These are phyloP conservation scores for Pogonognathellus flavescens DNA, from an alignment of 1,140 invertebrate species.

Conservation along the genomic window DNA sequence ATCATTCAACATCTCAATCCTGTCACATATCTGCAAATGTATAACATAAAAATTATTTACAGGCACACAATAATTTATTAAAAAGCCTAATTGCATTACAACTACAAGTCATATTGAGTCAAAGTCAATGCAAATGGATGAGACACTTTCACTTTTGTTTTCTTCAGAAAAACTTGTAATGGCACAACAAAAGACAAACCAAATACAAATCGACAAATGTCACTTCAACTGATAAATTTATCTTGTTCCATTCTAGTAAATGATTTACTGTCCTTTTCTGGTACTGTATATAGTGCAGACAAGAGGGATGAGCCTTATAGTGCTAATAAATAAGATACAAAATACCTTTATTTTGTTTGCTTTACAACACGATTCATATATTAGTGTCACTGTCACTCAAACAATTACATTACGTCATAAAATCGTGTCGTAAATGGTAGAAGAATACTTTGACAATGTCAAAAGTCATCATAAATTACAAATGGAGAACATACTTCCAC, in stretches of 20 bases:
- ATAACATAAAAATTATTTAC: no score
- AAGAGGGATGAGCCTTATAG: no score
- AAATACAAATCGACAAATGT: slow-evolving; percentile 18
- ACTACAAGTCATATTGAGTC: neutral
- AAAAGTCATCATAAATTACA: no score
- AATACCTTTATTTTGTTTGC: neutral
- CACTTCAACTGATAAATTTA: neutral
- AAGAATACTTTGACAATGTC: neutral
- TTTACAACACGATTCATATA: neutral
- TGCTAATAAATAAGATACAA: no score
- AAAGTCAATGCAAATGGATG: neutral
- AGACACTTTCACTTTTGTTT: slow-evolving; percentile 29
- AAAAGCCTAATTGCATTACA: no score
- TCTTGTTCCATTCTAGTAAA: neutral
- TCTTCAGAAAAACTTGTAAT: slow-evolving; percentile 6
- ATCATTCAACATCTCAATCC: no score
- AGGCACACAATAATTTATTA: no score
- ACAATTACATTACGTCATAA: neutral
- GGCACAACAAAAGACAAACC: neutral
- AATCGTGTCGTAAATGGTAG: neutral
- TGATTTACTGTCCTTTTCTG: neutral
- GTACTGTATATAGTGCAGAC: neutral
- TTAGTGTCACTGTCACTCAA: neutral
- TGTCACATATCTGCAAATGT: no score
- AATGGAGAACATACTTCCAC: no score